Percentiles rank a stretch among this genome's conserved stretches.
Evolutionary conservation across 1,140 invertebrate species (phyloP).

Genomic region (Cotesia chilonis): DNA sequence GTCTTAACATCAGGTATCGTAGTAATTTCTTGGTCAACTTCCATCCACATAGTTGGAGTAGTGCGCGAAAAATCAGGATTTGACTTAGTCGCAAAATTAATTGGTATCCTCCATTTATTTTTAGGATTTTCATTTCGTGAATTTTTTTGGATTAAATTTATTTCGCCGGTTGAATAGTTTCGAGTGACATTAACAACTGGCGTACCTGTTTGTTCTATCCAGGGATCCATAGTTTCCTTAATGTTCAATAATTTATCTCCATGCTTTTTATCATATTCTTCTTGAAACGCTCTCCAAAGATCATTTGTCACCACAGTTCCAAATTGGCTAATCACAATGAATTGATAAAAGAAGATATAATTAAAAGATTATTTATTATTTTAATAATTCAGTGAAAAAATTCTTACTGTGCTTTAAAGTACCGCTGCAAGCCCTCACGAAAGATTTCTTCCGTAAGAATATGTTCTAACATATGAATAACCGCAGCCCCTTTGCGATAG

Average conservation of each 20-base stretch:
- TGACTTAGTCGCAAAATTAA: conserved; percentile 19
- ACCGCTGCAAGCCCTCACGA: conserved; percentile 56
- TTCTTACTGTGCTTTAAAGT: conserved; percentile 59
- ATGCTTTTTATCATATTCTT: conserved; percentile 57
- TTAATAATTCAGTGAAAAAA: not conserved
- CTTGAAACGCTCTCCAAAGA: conserved; percentile 77
- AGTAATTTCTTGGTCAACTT: not conserved
- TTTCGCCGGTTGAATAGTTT: conserved; percentile 21
- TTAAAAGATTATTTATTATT: too few species aligned
- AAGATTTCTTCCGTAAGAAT: conserved; percentile 62
- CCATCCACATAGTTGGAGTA: conserved; percentile 13
- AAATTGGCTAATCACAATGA: conserved; percentile 62
- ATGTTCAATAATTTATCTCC: conserved; percentile 55
- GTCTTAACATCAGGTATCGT: conserved; percentile 5
- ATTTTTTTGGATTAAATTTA: not conserved
- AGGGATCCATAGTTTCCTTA: conserved; percentile 68
- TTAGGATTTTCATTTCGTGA: not conserved
- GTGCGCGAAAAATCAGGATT: conserved; percentile 18
- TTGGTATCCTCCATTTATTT: conserved; percentile 10
- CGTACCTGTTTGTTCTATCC: conserved; percentile 70
- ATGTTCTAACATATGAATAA: conserved; percentile 65
- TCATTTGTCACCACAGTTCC: conserved; percentile 83
- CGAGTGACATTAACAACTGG: conserved; percentile 65
- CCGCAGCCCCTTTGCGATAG: conserved; percentile 69
- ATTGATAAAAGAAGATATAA: not conserved